Conservation (phyloP, 1,140 invertebrate species). For the Drosophila obscura region DNA sequence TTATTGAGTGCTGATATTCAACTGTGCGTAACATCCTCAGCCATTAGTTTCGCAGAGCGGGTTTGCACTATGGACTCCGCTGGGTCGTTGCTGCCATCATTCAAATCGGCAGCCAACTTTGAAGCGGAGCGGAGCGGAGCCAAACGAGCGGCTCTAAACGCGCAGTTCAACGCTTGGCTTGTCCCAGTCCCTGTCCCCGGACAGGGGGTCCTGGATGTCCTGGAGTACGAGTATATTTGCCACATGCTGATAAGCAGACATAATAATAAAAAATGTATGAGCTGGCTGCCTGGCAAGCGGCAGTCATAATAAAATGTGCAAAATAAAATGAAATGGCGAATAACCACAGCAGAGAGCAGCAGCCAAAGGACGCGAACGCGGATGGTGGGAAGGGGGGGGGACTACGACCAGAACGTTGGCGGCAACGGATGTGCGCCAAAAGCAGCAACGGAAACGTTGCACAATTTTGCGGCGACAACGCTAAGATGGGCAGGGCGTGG, state of each 20-base stretch:
- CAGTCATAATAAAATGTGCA: constrained; percentile 81
- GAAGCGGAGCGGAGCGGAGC: constrained; percentile 63
- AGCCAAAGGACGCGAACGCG: constrained; percentile 6
- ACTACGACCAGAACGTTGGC: constrained; percentile 44
- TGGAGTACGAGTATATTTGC: constrained; percentile 70
- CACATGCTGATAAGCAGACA: constrained; percentile 82
- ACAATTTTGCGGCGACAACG: constrained; percentile 77
- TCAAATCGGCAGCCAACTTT: constrained; percentile 81
- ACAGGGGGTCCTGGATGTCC: constrained; percentile 13
- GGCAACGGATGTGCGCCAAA: constrained; percentile 77
- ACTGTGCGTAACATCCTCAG: constrained; percentile 73
- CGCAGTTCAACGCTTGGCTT: constrained; percentile 78
- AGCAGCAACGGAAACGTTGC: constrained; percentile 78
- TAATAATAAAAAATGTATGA: constrained; percentile 82
- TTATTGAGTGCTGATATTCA: constrained; percentile 54
- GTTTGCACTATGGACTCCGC: constrained; percentile 61
- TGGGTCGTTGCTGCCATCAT: constrained; percentile 62
- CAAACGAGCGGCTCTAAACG: constrained; percentile 77
- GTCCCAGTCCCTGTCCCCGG: constrained; percentile 5
- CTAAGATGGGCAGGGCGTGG: constrained; percentile 30
- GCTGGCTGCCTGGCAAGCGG: constrained; percentile 62
- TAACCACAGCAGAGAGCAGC: constrained; percentile 47
- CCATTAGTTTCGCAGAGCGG: constrained; percentile 59
- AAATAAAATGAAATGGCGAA: constrained; percentile 80
- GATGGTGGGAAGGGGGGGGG: constrained; percentile 19